phyloP scores from a whole-genome alignment of 35 echinoderm and acorn worm species.

The Acanthaster planci region DNA sequence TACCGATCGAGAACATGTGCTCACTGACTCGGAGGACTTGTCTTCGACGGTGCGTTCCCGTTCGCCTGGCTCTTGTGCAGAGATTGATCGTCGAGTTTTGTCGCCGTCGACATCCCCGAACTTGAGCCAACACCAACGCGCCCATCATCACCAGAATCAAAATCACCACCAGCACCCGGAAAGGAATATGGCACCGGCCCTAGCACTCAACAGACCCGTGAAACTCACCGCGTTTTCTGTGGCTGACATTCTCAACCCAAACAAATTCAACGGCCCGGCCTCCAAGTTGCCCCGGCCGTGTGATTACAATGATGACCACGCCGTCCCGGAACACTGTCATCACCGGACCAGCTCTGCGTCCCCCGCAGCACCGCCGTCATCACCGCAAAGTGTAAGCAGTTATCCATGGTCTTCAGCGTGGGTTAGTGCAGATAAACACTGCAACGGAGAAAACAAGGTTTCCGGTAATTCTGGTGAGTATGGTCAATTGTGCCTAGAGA shows the following conservation, averaged over 20 bases:
- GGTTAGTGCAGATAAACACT: neutral
- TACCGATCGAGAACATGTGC: neutral
- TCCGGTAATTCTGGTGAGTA: constrained; percentile 3
- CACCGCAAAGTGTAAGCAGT: neutral
- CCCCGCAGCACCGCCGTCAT: neutral
- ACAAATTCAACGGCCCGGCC: constrained; percentile 25
- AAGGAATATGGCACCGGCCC: neutral
- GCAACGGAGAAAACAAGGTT: neutral
- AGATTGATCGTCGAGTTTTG: too few species aligned
- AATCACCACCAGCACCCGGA: neutral
- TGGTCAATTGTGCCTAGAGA: too few species aligned
- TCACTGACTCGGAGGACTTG: constrained; percentile 20
- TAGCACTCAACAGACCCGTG: neutral
- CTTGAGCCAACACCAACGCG: constrained; percentile 2
- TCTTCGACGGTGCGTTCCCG: neutral
- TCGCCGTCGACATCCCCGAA: neutral
- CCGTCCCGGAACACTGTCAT: neutral
- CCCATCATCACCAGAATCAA: neutral
- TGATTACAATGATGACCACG: neutral
- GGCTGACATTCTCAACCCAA: constrained; percentile 33
- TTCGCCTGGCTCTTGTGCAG: neutral
- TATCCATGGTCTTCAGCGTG: constrained; percentile 10
- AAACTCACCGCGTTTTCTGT: constrained; percentile 43
- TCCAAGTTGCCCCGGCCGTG: neutral
- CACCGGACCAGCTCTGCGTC: neutral